Evolutionary conservation across 2,797 vertebrate genomes (phyloP).

Genomic region (Xyrichtys novacula): DNA sequence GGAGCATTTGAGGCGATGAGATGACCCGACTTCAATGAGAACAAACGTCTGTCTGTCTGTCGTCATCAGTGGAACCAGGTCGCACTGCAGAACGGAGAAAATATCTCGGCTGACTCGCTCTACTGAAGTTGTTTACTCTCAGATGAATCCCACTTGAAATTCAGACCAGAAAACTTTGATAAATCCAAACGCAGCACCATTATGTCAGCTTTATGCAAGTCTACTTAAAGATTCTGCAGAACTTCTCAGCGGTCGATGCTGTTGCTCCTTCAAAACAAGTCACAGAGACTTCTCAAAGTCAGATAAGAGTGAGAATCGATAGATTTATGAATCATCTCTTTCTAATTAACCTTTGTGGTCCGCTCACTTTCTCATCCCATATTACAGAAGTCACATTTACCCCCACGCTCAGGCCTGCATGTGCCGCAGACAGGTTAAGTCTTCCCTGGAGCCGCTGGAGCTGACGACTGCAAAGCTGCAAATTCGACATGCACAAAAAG

Average conservation of each 20-base stretch:
- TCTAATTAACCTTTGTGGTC: conserved; percentile 59
- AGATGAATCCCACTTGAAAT: conserved; percentile 37
- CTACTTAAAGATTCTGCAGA: conserved; percentile 37
- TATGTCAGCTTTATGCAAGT: conserved; percentile 48
- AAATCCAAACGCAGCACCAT: conserved; percentile 44
- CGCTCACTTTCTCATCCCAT: conserved; percentile 17
- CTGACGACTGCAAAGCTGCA: conserved; percentile 16
- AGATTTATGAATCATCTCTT: conserved; percentile 27
- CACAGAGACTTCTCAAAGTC: conserved; percentile 25
- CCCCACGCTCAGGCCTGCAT: neutral
- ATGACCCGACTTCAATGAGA: conserved; percentile 58
- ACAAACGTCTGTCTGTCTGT: conserved; percentile 45
- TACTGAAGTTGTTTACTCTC: conserved; percentile 31
- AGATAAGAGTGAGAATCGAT: conserved; percentile 33
- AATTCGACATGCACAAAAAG: conserved; percentile 37
- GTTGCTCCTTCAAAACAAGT: conserved; percentile 21
- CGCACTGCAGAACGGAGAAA: conserved; percentile 24
- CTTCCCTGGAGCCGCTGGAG: conserved; percentile 34
- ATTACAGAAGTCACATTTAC: conserved; percentile 15
- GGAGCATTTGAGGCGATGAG: conserved; percentile 31
- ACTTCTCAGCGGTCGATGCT: conserved; percentile 21
- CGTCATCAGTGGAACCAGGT: conserved; percentile 55
- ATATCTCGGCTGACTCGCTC: conserved; percentile 31
- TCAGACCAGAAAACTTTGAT: conserved; percentile 33
- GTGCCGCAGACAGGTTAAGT: conserved; percentile 24